A percentile compares a stretch with the other conserved stretches of the same genome.
These are phyloP conservation scores for Hydriomena furcata DNA, from an alignment of 2,888 invertebrate genomes.

Conservation along the genomic window DNA sequence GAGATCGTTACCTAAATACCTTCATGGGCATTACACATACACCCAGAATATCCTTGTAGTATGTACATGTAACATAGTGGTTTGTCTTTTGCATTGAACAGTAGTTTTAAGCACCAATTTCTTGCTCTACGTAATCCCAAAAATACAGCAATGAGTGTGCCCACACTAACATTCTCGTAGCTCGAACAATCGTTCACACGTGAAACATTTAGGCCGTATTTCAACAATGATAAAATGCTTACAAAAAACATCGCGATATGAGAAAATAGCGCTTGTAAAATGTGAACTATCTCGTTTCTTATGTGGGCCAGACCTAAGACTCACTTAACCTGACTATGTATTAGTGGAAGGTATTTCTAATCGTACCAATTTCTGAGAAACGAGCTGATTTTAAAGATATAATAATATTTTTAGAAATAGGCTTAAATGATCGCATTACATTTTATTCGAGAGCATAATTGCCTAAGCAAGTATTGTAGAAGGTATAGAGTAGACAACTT, in stretches of 20 bases:
- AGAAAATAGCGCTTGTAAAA: conserved; percentile 28
- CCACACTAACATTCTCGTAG: no score
- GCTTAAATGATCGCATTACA: no score
- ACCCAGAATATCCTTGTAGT: neutral
- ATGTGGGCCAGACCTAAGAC: conserved; percentile 23
- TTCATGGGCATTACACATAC: neutral
- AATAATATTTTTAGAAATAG: neutral
- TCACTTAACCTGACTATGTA: conserved; percentile 1
- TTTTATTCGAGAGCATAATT: no score
- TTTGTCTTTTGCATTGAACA: neutral
- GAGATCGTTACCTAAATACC: conserved; percentile 9
- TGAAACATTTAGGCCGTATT: conserved; percentile 13
- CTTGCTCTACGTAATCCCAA: no score
- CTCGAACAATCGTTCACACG: conserved; percentile 15
- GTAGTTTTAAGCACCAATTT: no score
- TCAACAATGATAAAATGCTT: conserved; percentile 22
- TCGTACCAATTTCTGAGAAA: conserved; percentile 15
- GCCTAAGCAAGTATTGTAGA: no score
- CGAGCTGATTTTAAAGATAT: neutral
- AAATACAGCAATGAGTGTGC: no score
- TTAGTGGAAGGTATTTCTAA: conserved; percentile 17
- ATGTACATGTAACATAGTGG: neutral
- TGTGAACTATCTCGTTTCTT: conserved; percentile 23
- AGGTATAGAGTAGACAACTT: no score
- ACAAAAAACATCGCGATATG: conserved; percentile 20